Evolutionary conservation across 2,113 vertebrate species (phyloP).

Genomic region (Dipodomys stephensi): DNA sequence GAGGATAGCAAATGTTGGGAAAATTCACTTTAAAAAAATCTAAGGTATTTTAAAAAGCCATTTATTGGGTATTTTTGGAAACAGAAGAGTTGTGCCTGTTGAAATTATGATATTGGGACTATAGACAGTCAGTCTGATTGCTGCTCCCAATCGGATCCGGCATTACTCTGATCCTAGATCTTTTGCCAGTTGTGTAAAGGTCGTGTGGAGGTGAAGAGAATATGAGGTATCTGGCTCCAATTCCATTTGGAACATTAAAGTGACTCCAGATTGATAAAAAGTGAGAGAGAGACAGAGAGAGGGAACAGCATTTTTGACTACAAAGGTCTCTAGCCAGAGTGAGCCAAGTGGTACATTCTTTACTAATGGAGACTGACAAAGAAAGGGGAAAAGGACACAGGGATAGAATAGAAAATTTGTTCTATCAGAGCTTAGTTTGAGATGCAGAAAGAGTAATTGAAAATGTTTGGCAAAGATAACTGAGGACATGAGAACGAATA

Average conservation of each 20-base stretch:
- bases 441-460: slow-evolving; percentile 6
- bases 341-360: slow-evolving; percentile 64
- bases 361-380: slow-evolving; percentile 49
- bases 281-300: not conserved
- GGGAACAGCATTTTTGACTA: slow-evolving; percentile 57
- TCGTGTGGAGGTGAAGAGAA: slow-evolving; percentile 77
- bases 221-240: slow-evolving; percentile 79
- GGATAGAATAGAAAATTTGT: not conserved
- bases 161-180: slow-evolving; percentile 57
- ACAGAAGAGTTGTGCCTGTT: slow-evolving; percentile 58
- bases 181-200: slow-evolving; percentile 76
- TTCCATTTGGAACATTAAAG: slow-evolving; percentile 79
- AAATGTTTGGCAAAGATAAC: slow-evolving; percentile 31
- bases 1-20: not conserved
- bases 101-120: slow-evolving; percentile 58
- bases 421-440: slow-evolving; percentile 1
- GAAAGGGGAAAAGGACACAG: not conserved
- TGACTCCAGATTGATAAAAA: slow-evolving; percentile 82
- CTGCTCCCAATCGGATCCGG: slow-evolving; percentile 59
- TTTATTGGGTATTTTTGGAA: slow-evolving; percentile 13
- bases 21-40: not conserved
- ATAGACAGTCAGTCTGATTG: slow-evolving; percentile 67
- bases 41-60: slow-evolving; percentile 51
- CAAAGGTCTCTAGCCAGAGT: slow-evolving; percentile 50
- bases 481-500: slow-evolving; percentile 34